Conservation (phyloP, 2,113 vertebrate species). For the Eupsittula cactorum region DNA sequence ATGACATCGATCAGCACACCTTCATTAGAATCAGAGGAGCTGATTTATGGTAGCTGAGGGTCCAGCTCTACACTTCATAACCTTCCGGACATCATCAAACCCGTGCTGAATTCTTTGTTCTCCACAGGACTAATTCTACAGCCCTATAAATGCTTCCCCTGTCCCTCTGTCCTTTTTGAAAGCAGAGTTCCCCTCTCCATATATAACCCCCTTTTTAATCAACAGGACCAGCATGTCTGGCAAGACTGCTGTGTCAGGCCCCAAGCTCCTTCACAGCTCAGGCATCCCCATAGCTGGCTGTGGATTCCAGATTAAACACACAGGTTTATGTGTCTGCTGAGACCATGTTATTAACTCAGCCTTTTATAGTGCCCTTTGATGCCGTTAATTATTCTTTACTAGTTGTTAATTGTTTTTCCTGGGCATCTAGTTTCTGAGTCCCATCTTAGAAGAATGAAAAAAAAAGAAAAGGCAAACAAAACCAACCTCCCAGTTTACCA, state of each 20-base stretch:
- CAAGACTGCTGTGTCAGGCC: neutral
- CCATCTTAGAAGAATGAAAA: neutral
- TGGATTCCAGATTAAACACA: constrained; percentile 33
- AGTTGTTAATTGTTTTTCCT: constrained; percentile 65
- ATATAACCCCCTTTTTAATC: constrained; percentile 36
- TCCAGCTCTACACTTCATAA: constrained; percentile 35
- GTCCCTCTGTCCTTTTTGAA: constrained; percentile 9
- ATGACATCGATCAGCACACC: constrained; percentile 25
- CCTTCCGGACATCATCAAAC: constrained; percentile 49
- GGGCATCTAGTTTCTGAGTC: neutral
- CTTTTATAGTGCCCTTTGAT: constrained; percentile 63
- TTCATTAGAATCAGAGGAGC: constrained; percentile 36
- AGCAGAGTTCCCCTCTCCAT: constrained; percentile 19
- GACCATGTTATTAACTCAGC: constrained; percentile 64
- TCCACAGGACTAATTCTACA: constrained; percentile 38
- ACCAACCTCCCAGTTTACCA: neutral
- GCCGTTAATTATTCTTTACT: constrained; percentile 68
- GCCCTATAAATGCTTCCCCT: constrained; percentile 19
- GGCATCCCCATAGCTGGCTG: neutral
- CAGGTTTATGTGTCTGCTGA: constrained; percentile 29
- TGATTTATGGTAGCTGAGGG: constrained; percentile 30
- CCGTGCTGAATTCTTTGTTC: constrained; percentile 49
- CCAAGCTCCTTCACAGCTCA: constrained; percentile 17
- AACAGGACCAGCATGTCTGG: neutral
- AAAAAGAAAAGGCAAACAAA: neutral